Evolutionary conservation across 1,140 invertebrate genomes (phyloP).

Genomic region (Rhynchophorus ferrugineus): DNA sequence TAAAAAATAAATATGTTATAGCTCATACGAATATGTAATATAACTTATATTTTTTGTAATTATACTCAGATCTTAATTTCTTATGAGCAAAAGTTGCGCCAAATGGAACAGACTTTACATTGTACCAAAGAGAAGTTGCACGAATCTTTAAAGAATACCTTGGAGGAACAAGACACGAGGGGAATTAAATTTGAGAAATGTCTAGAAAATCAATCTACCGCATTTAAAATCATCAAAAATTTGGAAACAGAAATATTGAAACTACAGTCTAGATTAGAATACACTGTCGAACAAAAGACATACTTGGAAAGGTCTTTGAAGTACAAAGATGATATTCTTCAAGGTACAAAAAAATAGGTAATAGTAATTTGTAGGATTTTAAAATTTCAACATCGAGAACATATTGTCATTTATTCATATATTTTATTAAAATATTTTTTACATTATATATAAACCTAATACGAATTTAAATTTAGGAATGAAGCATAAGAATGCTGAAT

Average conservation of each 20-base stretch:
- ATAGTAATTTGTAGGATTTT: no score
- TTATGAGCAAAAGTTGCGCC: slow-evolving; percentile 31
- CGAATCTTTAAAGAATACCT: slow-evolving; percentile 16
- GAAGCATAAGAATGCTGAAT: slow-evolving; percentile 28
- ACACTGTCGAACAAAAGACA: slow-evolving; percentile 21
- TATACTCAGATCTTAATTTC: no score
- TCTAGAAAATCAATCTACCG: slow-evolving; percentile 25
- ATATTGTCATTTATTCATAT: no score
- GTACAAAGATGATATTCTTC: slow-evolving; percentile 23
- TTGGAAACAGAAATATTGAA: slow-evolving; percentile 29
- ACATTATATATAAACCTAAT: background rate
- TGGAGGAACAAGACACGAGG: slow-evolving; percentile 18
- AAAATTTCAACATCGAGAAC: no score
- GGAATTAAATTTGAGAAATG: slow-evolving; percentile 25
- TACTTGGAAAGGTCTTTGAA: slow-evolving; percentile 22
- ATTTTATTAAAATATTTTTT: background rate
- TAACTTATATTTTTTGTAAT: no score
- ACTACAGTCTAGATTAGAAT: slow-evolving; percentile 26
- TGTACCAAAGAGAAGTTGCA: slow-evolving; percentile 23
- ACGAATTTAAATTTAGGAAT: slow-evolving; percentile 11
- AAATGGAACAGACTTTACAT: slow-evolving; percentile 26
- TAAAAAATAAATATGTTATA: no score
- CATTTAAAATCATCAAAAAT: slow-evolving; percentile 29
- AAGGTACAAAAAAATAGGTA: no score
- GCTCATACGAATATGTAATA: no score